Evolutionary conservation across 2,113 vertebrate species (phyloP).

Genomic region (Ifrita kowaldi): DNA sequence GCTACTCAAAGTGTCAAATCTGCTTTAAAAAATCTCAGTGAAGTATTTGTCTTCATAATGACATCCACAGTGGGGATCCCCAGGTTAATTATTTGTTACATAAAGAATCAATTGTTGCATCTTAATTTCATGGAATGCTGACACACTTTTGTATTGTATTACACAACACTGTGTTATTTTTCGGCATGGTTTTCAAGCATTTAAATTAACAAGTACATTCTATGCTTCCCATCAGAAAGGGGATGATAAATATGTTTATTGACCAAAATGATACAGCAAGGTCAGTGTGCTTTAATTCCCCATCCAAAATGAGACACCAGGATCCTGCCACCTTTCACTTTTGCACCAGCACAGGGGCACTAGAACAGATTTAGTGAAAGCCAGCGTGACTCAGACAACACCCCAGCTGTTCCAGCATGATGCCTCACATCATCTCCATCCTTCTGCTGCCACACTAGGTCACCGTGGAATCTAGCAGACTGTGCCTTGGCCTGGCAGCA

Average conservation of each 20-base stretch:
- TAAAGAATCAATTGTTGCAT: neutral
- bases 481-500: neutral
- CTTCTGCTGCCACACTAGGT: rapidly evolving
- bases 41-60: conserved; percentile 13
- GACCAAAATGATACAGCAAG: neutral
- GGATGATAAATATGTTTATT: neutral
- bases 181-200: neutral
- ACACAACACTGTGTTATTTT: neutral
- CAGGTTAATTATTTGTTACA: neutral
- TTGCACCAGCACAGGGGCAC: neutral
- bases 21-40: neutral
- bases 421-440: neutral
- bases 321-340: neutral
- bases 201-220: neutral
- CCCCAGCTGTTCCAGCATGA: neutral
- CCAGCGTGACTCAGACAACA: neutral
- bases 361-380: neutral
- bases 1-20: neutral
- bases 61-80: neutral
- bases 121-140: neutral
- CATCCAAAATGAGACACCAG: neutral
- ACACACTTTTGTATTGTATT: neutral
- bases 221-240: neutral
- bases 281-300: neutral
- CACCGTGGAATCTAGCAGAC: rapidly evolving